A percentile compares a stretch with the other conserved stretches of the same genome.
Evolutionary conservation across 2,888 invertebrate genomes (phyloP).

Genomic region (Yponomeuta sedellus): DNA sequence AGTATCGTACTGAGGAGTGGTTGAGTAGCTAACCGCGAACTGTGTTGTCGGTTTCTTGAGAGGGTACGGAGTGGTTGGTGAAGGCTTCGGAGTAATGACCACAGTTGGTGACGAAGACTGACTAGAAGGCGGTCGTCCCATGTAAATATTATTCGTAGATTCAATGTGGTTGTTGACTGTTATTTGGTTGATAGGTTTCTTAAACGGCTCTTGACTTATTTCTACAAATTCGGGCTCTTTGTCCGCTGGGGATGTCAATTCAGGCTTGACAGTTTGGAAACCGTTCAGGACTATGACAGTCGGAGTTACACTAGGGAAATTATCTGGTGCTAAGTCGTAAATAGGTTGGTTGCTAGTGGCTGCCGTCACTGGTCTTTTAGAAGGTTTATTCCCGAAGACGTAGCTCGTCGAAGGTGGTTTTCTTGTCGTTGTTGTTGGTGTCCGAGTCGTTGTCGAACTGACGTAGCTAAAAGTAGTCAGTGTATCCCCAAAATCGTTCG

Average conservation of each 20-base stretch:
- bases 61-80: conserved; percentile 43
- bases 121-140: conserved; percentile 49
- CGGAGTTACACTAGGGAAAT: conserved; percentile 67
- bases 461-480: conserved; percentile 61
- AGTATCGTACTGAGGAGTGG: conserved; percentile 45
- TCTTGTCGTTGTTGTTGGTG: conserved; percentile 44
- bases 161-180: conserved; percentile 79
- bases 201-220: conserved; percentile 71
- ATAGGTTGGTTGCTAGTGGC: conserved; percentile 38
- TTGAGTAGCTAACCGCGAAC: conserved; percentile 41
- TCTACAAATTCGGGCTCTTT: conserved; percentile 62
- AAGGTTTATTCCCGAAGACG: conserved; percentile 63
- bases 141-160: conserved; percentile 72
- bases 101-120: conserved; percentile 77
- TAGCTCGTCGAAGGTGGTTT: conserved; percentile 67
- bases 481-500: conserved; percentile 53
- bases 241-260: conserved; percentile 31
- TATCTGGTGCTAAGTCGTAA: conserved; percentile 52
- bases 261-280: conserved; percentile 46
- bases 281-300: conserved; percentile 63
- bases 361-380: conserved; percentile 63
- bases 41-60: conserved; percentile 43
- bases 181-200: conserved; percentile 67
- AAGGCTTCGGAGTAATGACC: conserved; percentile 82
- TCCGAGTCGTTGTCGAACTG: conserved; percentile 50